Percentiles rank a stretch among this genome's conserved stretches.
These are phyloP conservation scores for Drosophila leonis DNA, from an alignment of 2,888 invertebrate species.

Conservation along the genomic window DNA sequence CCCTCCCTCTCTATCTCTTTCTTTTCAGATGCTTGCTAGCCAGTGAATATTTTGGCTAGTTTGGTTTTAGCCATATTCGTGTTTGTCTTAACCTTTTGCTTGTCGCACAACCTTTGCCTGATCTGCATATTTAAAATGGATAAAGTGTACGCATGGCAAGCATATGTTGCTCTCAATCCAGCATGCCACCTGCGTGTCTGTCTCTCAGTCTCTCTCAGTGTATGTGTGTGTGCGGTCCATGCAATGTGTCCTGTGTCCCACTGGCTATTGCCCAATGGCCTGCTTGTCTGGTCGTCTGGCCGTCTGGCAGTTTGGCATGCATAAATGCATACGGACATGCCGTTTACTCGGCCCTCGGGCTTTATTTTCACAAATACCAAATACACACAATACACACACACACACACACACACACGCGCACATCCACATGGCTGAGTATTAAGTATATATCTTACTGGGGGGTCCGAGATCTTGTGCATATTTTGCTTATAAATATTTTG, in stretches of 20 bases:
- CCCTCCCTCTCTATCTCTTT: neutral
- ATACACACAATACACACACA: slow-evolving; percentile 34
- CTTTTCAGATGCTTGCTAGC: neutral
- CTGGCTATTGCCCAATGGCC: slow-evolving; percentile 22
- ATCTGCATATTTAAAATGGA: slow-evolving; percentile 72
- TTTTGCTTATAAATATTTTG: slow-evolving; percentile 70
- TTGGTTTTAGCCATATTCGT: slow-evolving; percentile 41
- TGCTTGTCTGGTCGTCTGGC: slow-evolving; percentile 21
- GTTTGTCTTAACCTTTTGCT: slow-evolving; percentile 60
- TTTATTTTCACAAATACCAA: slow-evolving; percentile 64
- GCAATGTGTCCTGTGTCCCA: slow-evolving; percentile 38
- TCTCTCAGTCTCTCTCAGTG: slow-evolving; percentile 15
- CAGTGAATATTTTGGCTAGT: slow-evolving; percentile 43
- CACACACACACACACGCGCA: slow-evolving; percentile 13
- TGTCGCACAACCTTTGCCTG: slow-evolving; percentile 61
- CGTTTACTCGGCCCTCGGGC: slow-evolving; percentile 53
- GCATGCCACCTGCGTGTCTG: slow-evolving; percentile 28
- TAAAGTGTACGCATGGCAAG: slow-evolving; percentile 51
- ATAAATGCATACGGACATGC: slow-evolving; percentile 56
- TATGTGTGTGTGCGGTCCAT: slow-evolving; percentile 16
- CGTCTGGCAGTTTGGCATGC: slow-evolving; percentile 43
- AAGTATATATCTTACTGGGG: slow-evolving; percentile 22
- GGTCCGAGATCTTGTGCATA: slow-evolving; percentile 57
- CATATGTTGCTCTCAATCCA: slow-evolving; percentile 42
- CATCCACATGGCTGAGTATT: slow-evolving; percentile 10